Conservation (phyloP, 2,888 invertebrate genomes). For the Melinaea marsaeus region DNA sequence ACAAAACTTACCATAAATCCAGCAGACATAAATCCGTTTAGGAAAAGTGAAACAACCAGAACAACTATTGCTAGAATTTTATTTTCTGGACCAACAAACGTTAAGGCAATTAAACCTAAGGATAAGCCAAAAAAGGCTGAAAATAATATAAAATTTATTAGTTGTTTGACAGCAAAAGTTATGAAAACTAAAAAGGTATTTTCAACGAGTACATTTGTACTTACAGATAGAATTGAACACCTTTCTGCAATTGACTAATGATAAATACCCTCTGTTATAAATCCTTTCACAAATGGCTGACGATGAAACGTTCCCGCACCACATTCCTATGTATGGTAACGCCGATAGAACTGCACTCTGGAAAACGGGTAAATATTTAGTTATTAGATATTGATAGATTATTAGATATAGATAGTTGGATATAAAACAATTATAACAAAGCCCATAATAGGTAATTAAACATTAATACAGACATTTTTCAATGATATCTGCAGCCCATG, state of each 20-base stretch:
- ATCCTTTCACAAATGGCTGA: slow-evolving; percentile 78
- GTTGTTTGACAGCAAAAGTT: too few species aligned
- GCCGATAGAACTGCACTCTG: slow-evolving; percentile 82
- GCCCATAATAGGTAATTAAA: not conserved
- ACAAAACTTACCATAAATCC: slow-evolving; percentile 79
- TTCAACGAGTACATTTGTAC: slow-evolving; percentile 15
- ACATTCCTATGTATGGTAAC: slow-evolving; percentile 85
- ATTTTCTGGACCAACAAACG: slow-evolving; percentile 62
- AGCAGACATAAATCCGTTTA: slow-evolving; percentile 81
- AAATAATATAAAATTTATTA: slow-evolving; percentile 21
- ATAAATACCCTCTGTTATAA: slow-evolving; percentile 49
- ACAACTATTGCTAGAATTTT: slow-evolving; percentile 74
- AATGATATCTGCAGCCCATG: slow-evolving; percentile 79
- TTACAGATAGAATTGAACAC: slow-evolving; percentile 75
- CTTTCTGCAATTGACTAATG: slow-evolving; percentile 57
- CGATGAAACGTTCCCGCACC: slow-evolving; percentile 81
- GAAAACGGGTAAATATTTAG: too few species aligned
- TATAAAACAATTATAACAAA: too few species aligned
- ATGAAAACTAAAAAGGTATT: not conserved
- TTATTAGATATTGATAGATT: too few species aligned
- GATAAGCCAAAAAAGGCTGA: slow-evolving; percentile 81
- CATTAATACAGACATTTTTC: slow-evolving; percentile 64
- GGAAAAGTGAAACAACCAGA: slow-evolving; percentile 79
- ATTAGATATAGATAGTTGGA: too few species aligned
- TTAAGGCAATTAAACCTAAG: slow-evolving; percentile 77